phyloP scores from a whole-genome alignment of 2,797 vertebrate species.

The Syngnathus acus region DNA sequence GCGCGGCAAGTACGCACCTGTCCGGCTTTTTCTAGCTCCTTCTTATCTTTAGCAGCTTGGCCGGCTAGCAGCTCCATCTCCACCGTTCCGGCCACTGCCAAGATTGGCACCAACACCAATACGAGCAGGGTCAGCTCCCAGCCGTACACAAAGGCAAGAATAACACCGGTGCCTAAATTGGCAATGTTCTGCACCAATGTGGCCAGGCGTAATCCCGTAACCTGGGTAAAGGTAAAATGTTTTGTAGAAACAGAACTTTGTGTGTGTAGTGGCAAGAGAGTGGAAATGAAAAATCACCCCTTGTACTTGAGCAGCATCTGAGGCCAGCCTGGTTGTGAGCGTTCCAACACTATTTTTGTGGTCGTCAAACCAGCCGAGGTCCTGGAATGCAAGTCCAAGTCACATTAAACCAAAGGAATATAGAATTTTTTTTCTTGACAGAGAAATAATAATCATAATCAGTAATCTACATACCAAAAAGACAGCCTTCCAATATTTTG shows the following conservation, averaged over 20 bases:
- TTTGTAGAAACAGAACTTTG: neutral
- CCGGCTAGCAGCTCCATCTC: slow-evolving; percentile 84
- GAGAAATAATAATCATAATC: slow-evolving; percentile 10
- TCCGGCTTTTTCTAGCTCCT: slow-evolving; percentile 85
- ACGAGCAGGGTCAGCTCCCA: slow-evolving; percentile 91
- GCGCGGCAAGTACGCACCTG: slow-evolving; percentile 67
- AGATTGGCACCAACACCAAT: slow-evolving; percentile 79
- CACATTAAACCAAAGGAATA: neutral
- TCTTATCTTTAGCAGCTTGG: slow-evolving; percentile 85
- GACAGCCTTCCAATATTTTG: no score
- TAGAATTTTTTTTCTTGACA: neutral
- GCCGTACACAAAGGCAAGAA: slow-evolving; percentile 85
- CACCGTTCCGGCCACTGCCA: slow-evolving; percentile 80
- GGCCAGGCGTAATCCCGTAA: slow-evolving; percentile 82
- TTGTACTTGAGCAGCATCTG: slow-evolving; percentile 91
- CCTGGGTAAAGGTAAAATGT: slow-evolving; percentile 58
- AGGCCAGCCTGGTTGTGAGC: slow-evolving; percentile 88
- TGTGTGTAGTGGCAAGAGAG: neutral
- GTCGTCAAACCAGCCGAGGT: slow-evolving; percentile 90
- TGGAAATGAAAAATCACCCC: slow-evolving; percentile 66
- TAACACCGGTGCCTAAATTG: slow-evolving; percentile 83
- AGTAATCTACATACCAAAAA: no score
- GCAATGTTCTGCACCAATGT: slow-evolving; percentile 83
- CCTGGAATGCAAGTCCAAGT: slow-evolving; percentile 58
- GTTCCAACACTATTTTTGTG: slow-evolving; percentile 85